phyloP scores from a whole-genome alignment of 1,140 invertebrate species.

The Goniozus legneri region DNA sequence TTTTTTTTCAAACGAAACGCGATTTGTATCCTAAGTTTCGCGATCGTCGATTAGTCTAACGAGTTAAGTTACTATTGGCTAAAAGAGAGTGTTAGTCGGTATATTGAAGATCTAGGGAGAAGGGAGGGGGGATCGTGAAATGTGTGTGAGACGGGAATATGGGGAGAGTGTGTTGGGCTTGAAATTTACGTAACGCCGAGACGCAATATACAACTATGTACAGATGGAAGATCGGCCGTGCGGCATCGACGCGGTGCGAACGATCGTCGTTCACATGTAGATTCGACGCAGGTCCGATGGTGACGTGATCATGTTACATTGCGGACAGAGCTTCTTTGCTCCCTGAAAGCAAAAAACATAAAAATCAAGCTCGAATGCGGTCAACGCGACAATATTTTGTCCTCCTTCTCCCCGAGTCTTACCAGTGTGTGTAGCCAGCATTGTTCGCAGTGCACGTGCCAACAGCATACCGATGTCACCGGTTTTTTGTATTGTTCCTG shows the following conservation, averaged over 20 bases:
- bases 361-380: slow-evolving; percentile 3
- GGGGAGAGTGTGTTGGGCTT: slow-evolving; percentile 29
- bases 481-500: slow-evolving; percentile 77
- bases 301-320: slow-evolving; percentile 92
- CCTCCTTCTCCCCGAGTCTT: no score
- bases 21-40: slow-evolving; percentile 3
- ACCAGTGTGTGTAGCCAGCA: slow-evolving; percentile 89
- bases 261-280: slow-evolving; percentile 68
- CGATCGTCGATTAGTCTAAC: slow-evolving; percentile 19
- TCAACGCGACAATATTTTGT: no score
- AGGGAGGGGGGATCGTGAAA: no score
- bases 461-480: slow-evolving; percentile 92
- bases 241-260: slow-evolving; percentile 15
- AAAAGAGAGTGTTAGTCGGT: no score
- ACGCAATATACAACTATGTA: slow-evolving; percentile 50
- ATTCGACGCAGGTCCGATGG: slow-evolving; percentile 82
- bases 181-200: slow-evolving; percentile 42
- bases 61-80: slow-evolving; percentile 40
- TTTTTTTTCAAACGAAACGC: background rate
- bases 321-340: slow-evolving; percentile 89
- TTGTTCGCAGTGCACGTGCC: slow-evolving; percentile 93
- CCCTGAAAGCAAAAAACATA: slow-evolving; percentile 57
- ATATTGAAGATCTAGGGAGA: no score
- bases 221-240: slow-evolving; percentile 12
- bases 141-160: no score